Evolutionary conservation across 2,797 vertebrate genomes (phyloP), one percentile per base, ranked within the genome.

Genomic region (Betta splendens): DNA sequence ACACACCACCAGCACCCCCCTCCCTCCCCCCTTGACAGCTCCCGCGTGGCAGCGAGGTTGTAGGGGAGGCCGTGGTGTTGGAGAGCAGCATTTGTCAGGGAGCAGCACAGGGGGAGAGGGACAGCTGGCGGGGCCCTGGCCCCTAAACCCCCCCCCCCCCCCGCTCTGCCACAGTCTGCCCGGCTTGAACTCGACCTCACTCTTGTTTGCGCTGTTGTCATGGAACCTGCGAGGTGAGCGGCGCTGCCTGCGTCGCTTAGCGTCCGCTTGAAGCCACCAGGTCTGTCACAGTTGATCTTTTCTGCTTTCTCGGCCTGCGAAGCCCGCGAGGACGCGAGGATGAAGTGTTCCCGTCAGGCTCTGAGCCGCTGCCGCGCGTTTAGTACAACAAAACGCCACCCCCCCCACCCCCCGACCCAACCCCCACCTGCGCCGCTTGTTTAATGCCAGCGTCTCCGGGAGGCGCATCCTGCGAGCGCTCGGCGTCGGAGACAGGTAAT

Each of bases 1-100:
- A n/a, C n/a, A n/a, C n/a, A n/a, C n/a, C n/a, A n/a, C n/a, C n/a
- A n/a, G n/a, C n/a, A n/a, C n/a, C n/a, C n/a, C 25, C 2, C 36
- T 25, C 51, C 59, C 31, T 26, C 39, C 32, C 29, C 15, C 69
- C 87, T 74, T 90, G 92, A 86, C 90, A 93, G 81, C 89, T 92
- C 89, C 87, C 89, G 91, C 90, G 77, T 80, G 89, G 91, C 77
- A 48, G 88, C 81, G 79, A 79, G 69, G 79, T 79, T 75, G 61
- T 53, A 59, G 74, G 76, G 68, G 62, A 39, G 59, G 63, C 10
- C 18, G 13, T 51, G 40, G 64, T 45, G 64, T 59, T 15, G 39
- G 49, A 51, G 59, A 36, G 44, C 17, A 47, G 33, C 9, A 43
- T 72, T 84, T 85, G 64, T 85, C 69, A 68, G 67, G 47, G 73